A percentile compares a stretch with the other conserved stretches of the same genome.
Conservation (phyloP, 2,113 vertebrate species). For the Tyrannus savana region DNA sequence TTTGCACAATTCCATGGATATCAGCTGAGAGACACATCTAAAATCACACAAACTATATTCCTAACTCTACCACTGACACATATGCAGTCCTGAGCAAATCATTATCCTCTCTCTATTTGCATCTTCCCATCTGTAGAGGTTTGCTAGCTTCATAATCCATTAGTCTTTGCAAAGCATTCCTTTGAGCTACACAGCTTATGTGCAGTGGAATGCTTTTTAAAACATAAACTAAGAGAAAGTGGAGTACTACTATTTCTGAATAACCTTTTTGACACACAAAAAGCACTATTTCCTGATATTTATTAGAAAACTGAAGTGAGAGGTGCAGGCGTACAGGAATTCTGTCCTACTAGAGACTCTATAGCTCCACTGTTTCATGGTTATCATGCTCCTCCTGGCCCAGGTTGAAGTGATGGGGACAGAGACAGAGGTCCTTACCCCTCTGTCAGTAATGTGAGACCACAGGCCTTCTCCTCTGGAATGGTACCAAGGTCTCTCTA, state of each 20-base stretch:
- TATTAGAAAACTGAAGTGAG: not conserved
- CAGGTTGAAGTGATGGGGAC: not conserved
- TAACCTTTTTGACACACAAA: not conserved
- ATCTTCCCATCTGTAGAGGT: not conserved
- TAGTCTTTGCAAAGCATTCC: not conserved
- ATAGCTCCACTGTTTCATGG: not conserved
- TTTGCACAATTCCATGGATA: not conserved
- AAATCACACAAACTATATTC: not conserved
- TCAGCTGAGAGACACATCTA: not conserved
- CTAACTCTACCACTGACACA: not conserved
- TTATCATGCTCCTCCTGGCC: accelerated
- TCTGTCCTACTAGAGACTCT: not conserved
- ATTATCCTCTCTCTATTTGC: not conserved
- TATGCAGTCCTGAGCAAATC: not conserved
- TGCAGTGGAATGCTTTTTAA: not conserved
- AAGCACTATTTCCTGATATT: not conserved
- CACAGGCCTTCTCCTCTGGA: not conserved
- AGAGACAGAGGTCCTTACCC: not conserved
- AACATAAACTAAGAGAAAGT: not conserved
- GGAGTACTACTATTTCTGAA: not conserved
- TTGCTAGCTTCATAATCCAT: constrained; percentile 27
- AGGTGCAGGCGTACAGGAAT: not conserved
- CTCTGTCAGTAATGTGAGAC: not conserved
- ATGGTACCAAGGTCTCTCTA: not conserved
- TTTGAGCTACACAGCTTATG: not conserved